These are phyloP conservation scores for Geophilus truncorum DNA, from an alignment of 2,888 invertebrate species.

Conservation along the genomic window DNA sequence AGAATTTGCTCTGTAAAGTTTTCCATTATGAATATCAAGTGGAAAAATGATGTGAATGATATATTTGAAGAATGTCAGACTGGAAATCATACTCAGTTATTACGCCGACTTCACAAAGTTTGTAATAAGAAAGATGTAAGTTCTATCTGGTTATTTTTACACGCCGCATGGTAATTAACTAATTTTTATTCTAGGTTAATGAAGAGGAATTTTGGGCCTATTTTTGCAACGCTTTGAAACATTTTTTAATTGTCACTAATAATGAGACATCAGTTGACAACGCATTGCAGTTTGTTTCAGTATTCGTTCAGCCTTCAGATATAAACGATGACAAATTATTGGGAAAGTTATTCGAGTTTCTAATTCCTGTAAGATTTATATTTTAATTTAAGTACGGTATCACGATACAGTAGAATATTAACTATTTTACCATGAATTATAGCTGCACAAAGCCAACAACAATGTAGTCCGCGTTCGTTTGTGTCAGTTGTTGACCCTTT, in stretches of 20 bases:
- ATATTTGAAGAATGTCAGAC: not conserved
- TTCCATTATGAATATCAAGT: not conserved
- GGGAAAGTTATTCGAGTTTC: not conserved
- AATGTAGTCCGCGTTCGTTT: conserved; percentile 63
- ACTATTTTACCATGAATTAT: too few species aligned
- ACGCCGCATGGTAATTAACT: not conserved
- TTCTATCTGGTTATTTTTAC: not conserved
- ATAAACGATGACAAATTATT: not conserved
- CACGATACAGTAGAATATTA: too few species aligned
- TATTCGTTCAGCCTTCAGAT: not conserved
- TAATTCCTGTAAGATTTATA: not conserved
- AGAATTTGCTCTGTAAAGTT: too few species aligned
- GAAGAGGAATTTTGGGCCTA: conserved; percentile 10
- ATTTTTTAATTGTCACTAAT: not conserved
- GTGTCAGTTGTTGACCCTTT: conserved; percentile 70
- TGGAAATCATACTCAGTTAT: not conserved
- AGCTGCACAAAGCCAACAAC: conserved; percentile 53
- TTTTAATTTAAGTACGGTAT: conserved; percentile 30
- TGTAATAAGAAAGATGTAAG: not conserved
- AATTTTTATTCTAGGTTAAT: not conserved
- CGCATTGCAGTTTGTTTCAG: not conserved
- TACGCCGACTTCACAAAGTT: not conserved
- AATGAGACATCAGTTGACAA: not conserved
- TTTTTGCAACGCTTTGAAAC: not conserved
- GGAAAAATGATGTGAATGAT: not conserved